Evolutionary conservation across 2,797 vertebrate genomes (phyloP).

Genomic region (Sebastes minor): DNA sequence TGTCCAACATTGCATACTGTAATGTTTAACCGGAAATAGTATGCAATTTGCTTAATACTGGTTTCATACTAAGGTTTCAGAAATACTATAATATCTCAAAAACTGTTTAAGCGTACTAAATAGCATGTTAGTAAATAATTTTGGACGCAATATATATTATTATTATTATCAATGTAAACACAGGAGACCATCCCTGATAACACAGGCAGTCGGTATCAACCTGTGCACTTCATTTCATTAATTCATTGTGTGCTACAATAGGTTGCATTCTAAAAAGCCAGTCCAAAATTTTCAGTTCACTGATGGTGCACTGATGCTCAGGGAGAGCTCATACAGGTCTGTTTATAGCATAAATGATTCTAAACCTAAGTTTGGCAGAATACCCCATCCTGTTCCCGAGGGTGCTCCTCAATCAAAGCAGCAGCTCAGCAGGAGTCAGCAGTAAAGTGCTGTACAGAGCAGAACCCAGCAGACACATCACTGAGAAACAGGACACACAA

Average conservation of each 20-base stretch:
- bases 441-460: neutral
- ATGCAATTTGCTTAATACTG: too few species aligned
- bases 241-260: neutral
- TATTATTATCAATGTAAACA: too few species aligned
- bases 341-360: neutral
- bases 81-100: too few species aligned
- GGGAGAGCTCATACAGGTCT: neutral
- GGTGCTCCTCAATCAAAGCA: neutral
- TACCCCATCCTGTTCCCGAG: neutral
- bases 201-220: neutral
- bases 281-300: neutral
- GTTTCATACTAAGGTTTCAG: too few species aligned
- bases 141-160: too few species aligned
- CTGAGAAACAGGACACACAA: neutral
- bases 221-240: neutral
- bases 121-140: too few species aligned
- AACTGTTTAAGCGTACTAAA: too few species aligned
- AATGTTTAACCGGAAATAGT: too few species aligned
- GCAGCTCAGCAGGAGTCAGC: neutral
- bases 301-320: neutral
- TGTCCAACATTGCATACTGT: fast-evolving
- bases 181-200: neutral
- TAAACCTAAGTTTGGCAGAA: neutral
- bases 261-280: neutral
- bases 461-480: neutral